phyloP scores from a whole-genome alignment of 2,797 vertebrate genomes.

The Molossus alvarezi region DNA sequence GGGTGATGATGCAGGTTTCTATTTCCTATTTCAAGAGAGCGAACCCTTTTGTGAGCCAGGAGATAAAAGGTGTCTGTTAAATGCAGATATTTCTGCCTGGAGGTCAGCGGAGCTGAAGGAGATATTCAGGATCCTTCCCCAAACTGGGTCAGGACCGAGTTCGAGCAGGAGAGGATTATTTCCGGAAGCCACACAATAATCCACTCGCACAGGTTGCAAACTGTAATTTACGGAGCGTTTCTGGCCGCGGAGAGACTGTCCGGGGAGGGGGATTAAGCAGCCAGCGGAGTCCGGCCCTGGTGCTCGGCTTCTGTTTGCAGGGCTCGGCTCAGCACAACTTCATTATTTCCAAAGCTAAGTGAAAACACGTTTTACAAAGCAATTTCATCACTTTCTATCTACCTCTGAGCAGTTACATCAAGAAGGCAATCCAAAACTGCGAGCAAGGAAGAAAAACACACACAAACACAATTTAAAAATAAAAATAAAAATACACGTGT shows the following conservation, averaged over 20 bases:
- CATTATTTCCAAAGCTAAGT: constrained; percentile 55
- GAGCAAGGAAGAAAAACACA: not conserved
- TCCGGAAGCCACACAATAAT: constrained; percentile 66
- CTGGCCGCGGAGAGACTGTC: not conserved
- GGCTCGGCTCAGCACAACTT: constrained; percentile 27
- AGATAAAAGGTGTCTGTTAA: constrained; percentile 77
- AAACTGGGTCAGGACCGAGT: constrained; percentile 72
- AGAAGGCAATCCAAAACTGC: constrained; percentile 47
- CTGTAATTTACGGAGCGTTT: constrained; percentile 43
- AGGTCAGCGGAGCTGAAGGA: constrained; percentile 70
- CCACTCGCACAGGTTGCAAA: constrained; percentile 73
- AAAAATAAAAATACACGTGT: not conserved
- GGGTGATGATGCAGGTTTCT: constrained; percentile 50
- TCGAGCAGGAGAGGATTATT: constrained; percentile 81
- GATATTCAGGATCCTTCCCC: constrained; percentile 67
- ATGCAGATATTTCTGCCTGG: constrained; percentile 72
- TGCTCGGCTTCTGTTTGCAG: not conserved
- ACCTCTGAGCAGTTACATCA: constrained; percentile 56
- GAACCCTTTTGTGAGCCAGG: constrained; percentile 63
- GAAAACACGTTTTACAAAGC: constrained; percentile 57
- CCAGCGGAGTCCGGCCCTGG: rapidly evolving
- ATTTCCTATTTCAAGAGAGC: constrained; percentile 77
- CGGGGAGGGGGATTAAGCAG: constrained; percentile 54
- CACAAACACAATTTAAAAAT: not conserved
- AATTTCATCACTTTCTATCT: constrained; percentile 69